These are phyloP conservation scores for Harpalus rubripes DNA, from an alignment of 2,888 invertebrate genomes.

Conservation along the genomic window DNA sequence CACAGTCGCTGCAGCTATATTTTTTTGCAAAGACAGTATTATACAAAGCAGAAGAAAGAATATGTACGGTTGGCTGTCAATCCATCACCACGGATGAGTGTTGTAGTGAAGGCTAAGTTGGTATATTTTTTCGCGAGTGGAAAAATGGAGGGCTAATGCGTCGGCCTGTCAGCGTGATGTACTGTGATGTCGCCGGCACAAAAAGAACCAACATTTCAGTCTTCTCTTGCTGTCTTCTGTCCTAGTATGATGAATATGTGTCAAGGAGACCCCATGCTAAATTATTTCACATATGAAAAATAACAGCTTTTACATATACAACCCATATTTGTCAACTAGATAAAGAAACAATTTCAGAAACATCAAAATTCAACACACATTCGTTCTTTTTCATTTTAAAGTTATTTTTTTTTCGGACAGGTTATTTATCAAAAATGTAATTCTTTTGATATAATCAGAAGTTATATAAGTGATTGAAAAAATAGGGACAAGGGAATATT, in stretches of 20 bases:
- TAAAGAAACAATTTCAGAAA: neutral
- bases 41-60: neutral
- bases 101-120: slow-evolving; percentile 28
- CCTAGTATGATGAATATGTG: slow-evolving; percentile 38
- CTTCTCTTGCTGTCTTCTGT: neutral
- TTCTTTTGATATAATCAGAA: no score
- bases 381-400: neutral
- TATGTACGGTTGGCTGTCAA: slow-evolving; percentile 55
- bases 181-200: slow-evolving; percentile 70
- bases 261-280: slow-evolving; percentile 15
- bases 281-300: slow-evolving; percentile 30
- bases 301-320: neutral
- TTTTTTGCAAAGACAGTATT: neutral
- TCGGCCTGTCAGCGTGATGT: slow-evolving; percentile 70
- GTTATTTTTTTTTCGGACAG: neutral
- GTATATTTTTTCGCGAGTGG: slow-evolving; percentile 69
- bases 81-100: slow-evolving; percentile 53
- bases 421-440: neutral
- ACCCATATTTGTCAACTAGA: neutral
- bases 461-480: no score
- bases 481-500: no score
- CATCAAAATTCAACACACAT: neutral
- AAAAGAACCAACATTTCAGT: slow-evolving; percentile 70
- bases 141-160: slow-evolving; percentile 70
- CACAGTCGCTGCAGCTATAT: neutral